Conservation (phyloP, 2,888 invertebrate species). For the Smittia aterrima region DNA sequence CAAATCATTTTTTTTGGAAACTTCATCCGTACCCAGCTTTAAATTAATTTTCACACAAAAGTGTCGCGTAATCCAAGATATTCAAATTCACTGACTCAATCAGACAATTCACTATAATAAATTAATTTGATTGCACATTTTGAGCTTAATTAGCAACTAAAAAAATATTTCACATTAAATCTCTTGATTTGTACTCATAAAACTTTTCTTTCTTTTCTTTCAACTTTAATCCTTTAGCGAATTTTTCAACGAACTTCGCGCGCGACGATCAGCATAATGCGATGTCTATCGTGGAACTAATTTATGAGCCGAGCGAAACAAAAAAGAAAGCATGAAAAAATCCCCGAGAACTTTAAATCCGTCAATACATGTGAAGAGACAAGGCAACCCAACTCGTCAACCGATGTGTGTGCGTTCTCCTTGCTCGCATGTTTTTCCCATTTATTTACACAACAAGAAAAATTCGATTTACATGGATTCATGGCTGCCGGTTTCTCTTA, state of each 20-base stretch:
- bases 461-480: constrained; percentile 13
- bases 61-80: constrained; percentile 12
- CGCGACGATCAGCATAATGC: constrained; percentile 18
- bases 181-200: not conserved
- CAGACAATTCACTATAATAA: not conserved
- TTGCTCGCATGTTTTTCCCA: constrained; percentile 7
- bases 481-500: constrained; percentile 5
- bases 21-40: constrained; percentile 1
- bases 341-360: constrained; percentile 27
- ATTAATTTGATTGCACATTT: constrained; percentile 2
- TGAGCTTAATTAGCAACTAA: not conserved
- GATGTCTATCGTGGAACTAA: constrained; percentile 38
- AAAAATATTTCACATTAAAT: not conserved
- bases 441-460: constrained; percentile 13
- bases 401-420: constrained; percentile 1
- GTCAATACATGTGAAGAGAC: constrained; percentile 17
- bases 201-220: not conserved
- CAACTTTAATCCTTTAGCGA: not conserved
- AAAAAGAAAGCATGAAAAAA: constrained; percentile 3
- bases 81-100: not conserved
- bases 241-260: not conserved
- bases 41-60: not conserved
- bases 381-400: not conserved
- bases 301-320: constrained; percentile 16
- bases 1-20: not conserved